Evolutionary conservation across 2,113 vertebrate species (phyloP).

Genomic region (Dendropsophus ebraccatus): DNA sequence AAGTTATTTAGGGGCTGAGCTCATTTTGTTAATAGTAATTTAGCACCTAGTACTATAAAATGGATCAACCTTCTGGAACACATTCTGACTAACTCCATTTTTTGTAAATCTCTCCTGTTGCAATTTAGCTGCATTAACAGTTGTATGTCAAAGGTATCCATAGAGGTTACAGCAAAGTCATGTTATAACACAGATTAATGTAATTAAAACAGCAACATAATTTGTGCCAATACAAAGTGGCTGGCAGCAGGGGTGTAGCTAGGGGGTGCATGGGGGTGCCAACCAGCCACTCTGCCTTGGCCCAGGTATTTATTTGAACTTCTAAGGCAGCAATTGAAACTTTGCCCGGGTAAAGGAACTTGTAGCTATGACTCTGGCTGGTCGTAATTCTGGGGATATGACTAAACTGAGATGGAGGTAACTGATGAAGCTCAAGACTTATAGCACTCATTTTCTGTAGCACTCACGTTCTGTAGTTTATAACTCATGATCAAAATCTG

Average conservation of each 20-base stretch:
- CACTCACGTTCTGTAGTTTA: too few species aligned
- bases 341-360: neutral
- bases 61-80: slow-evolving; percentile 8
- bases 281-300: neutral
- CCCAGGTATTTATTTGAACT: neutral
- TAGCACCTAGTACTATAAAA: slow-evolving; percentile 36
- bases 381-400: too few species aligned
- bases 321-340: neutral
- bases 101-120: neutral
- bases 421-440: too few species aligned
- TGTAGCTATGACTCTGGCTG: too few species aligned
- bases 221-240: neutral
- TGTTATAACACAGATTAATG: neutral
- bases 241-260: neutral
- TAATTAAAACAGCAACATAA: neutral
- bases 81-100: neutral
- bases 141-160: neutral
- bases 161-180: neutral
- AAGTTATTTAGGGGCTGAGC: slow-evolving; percentile 37
- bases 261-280: neutral
- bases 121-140: neutral
- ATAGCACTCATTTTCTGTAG: too few species aligned
- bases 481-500: too few species aligned
- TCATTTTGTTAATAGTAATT: slow-evolving; percentile 46
- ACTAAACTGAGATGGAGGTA: too few species aligned